Evolutionary conservation across 2,797 vertebrate species (phyloP), one percentile per base, ranked within the genome.

Genomic region (Lithobates pipiens): DNA sequence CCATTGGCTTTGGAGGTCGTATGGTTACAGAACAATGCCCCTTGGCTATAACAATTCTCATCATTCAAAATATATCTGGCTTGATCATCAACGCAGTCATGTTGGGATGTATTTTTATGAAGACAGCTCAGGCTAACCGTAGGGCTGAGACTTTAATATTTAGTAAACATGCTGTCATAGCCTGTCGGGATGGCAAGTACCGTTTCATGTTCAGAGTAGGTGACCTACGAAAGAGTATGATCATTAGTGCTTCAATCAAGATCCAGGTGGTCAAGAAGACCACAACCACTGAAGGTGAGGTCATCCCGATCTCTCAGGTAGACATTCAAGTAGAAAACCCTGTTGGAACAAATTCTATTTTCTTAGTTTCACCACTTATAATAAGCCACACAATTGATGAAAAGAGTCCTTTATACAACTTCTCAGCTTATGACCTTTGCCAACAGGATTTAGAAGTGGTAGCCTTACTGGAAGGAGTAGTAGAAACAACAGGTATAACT

Each of bases 81-180:
- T 85, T 89, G 29, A 88, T 89, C 34, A 84, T 89, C 77, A 89
- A 89, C n/a, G 89, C 89, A 5, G 86, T 89, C 72, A 89, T 89
- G 89, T 54, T 89, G 50, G 89, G 89, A 29, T 89, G 89, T 61
- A 89, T 89, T 65, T 89, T 89, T 71, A 89, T 89, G 89, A 89
- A 89, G 82, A 89, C 89, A 0, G 89, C 89, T 39, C 89, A 89
- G 74, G 88, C 89, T 29, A 88, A 89, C 86, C 88, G 89, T 7
- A 71, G 89, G 16, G 89, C 89, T 0, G 89, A 89, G 36, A 89
- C 89, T 10, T 70, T 89, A 15, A 89, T 89, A 39, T 89, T 89
- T 65, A 89, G 88, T 50, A 88, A 85, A 61, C 29, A 88, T 29
- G 89, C 89, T 1, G 88, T 89, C 15, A 84, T 89, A 3, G 84